A percentile compares a stretch with the other conserved stretches of the same genome.
phyloP scores from a whole-genome alignment of 2,797 vertebrate genomes.

The Oryzias sinensis region DNA sequence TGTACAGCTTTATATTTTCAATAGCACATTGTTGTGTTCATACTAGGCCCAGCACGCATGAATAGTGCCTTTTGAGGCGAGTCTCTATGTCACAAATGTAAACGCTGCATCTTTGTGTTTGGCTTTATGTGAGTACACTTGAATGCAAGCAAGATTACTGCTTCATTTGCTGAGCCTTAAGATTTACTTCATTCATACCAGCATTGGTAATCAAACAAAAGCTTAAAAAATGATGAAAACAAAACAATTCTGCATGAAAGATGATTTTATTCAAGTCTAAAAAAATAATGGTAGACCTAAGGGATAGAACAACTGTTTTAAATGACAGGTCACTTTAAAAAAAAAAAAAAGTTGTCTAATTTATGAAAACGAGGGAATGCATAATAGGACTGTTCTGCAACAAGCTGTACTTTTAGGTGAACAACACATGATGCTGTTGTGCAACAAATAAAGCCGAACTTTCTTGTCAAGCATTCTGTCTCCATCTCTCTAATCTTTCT shows the following conservation, averaged over 20 bases:
- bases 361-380: slow-evolving; percentile 32
- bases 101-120: slow-evolving; percentile 8
- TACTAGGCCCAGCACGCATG: neutral
- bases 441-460: slow-evolving; percentile 13
- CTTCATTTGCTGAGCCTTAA: no score
- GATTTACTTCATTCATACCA: no score
- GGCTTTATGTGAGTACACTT: slow-evolving; percentile 10
- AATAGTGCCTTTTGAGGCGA: neutral
- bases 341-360: slow-evolving; percentile 9
- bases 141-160: neutral
- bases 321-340: slow-evolving; percentile 17
- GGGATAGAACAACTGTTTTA: slow-evolving; percentile 3
- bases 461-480: neutral
- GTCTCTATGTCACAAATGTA: slow-evolving; percentile 6
- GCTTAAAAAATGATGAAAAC: no score
- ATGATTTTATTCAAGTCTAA: no score
- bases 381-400: slow-evolving; percentile 30
- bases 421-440: slow-evolving; percentile 19
- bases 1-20: slow-evolving; percentile 14
- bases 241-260: no score
- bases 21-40: neutral
- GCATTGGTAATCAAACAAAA: no score
- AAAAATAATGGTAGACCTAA: slow-evolving; percentile 5
- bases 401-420: slow-evolving; percentile 32
- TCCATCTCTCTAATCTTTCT: no score